Evolutionary conservation across 2,113 vertebrate genomes (phyloP).

Genomic region (Scomber scombrus): DNA sequence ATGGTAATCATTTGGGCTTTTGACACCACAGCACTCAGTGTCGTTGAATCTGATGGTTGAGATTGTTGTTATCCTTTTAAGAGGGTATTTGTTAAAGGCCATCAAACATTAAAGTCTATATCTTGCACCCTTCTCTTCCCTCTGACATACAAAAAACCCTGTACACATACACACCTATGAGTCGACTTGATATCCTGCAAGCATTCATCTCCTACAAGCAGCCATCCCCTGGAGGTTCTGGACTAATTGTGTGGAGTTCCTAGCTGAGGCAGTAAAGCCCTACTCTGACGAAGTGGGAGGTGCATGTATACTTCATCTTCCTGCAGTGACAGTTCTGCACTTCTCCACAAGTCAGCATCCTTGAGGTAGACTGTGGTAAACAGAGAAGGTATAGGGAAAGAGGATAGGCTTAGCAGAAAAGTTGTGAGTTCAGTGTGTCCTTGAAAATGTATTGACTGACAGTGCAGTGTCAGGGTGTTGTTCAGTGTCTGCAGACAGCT

Average conservation of each 20-base stretch:
- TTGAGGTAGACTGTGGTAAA: conserved; percentile 71
- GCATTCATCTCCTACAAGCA: conserved; percentile 72
- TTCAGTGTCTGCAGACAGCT: conserved; percentile 40
- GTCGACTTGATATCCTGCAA: conserved; percentile 32
- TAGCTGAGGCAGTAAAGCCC: conserved; percentile 56
- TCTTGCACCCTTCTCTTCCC: not conserved
- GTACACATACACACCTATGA: conserved; percentile 22
- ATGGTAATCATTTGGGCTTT: not conserved
- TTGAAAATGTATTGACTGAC: conserved; percentile 79
- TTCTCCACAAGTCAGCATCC: conserved; percentile 81
- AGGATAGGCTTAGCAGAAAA: conserved; percentile 53
- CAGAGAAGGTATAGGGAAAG: conserved; percentile 45
- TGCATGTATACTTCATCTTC: conserved; percentile 76
- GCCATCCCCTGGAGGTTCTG: conserved; percentile 62
- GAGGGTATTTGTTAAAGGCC: not conserved
- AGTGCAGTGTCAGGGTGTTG: conserved; percentile 43
- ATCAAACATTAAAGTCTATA: not conserved
- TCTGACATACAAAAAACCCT: conserved; percentile 16
- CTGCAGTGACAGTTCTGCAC: conserved; percentile 69
- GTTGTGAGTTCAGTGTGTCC: conserved; percentile 56
- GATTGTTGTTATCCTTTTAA: not conserved
- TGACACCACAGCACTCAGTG: not conserved
- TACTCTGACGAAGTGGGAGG: conserved; percentile 71
- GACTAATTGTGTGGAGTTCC: conserved; percentile 78
- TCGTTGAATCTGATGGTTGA: not conserved